Conservation (phyloP, 1,140 invertebrate genomes). For the Drosophila tropicalis region DNA sequence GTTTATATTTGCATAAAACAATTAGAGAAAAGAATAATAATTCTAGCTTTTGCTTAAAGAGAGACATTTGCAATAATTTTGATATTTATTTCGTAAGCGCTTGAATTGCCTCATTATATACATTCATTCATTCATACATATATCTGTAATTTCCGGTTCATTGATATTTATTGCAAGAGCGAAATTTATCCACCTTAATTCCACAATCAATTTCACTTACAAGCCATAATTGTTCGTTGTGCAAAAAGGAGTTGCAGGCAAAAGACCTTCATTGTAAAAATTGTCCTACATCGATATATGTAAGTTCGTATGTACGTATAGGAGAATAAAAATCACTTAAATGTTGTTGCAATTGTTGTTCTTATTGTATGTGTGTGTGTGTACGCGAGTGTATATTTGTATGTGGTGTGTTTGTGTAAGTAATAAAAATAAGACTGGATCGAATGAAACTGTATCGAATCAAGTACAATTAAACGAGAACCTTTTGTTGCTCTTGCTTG, state of each 20-base stretch:
- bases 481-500: slow-evolving; percentile 20
- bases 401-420: background rate
- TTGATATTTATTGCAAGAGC: slow-evolving; percentile 15
- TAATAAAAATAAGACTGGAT: slow-evolving; percentile 18
- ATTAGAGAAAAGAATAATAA: no score
- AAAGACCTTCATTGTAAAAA: slow-evolving; percentile 17
- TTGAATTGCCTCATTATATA: background rate
- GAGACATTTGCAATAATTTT: background rate
- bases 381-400: background rate
- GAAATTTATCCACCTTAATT: slow-evolving; percentile 21
- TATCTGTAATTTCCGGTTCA: slow-evolving; percentile 2
- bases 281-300: slow-evolving; percentile 28
- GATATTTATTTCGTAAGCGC: background rate
- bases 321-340: slow-evolving; percentile 41
- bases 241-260: background rate
- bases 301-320: slow-evolving; percentile 26
- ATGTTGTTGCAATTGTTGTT: slow-evolving; percentile 19
- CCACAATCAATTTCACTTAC: slow-evolving; percentile 22
- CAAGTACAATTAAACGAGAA: slow-evolving; percentile 22
- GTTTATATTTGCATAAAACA: no score
- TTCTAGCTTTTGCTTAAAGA: no score
- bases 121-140: background rate
- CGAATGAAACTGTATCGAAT: slow-evolving; percentile 17
- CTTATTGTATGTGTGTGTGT: background rate
- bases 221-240: slow-evolving; percentile 16